Conservation (phyloP, 2,113 vertebrate genomes). For the Oncorhynchus nerka region DNA sequence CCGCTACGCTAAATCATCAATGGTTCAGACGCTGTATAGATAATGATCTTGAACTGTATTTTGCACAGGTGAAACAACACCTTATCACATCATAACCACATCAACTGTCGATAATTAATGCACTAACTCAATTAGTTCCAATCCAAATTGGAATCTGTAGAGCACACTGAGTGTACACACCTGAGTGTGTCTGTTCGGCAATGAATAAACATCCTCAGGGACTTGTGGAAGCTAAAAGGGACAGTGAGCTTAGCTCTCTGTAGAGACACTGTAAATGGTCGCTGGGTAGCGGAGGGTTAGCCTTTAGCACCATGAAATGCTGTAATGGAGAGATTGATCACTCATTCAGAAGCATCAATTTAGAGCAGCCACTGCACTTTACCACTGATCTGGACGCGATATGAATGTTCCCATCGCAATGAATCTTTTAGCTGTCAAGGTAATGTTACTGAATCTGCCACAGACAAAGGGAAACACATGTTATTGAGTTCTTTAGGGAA, state of each 20-base stretch:
- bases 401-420: neutral
- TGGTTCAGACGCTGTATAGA: too few species aligned
- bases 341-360: neutral
- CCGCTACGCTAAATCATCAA: too few species aligned
- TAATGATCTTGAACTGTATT: too few species aligned
- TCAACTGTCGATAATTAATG: too few species aligned
- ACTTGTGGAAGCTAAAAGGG: constrained; percentile 50
- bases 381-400: neutral
- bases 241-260: constrained; percentile 55
- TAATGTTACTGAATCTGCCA: too few species aligned
- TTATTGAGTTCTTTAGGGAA: too few species aligned
- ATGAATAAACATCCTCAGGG: neutral
- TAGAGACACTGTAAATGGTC: constrained; percentile 21
- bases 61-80: neutral
- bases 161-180: neutral
- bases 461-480: too few species aligned
- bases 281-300: constrained; percentile 6
- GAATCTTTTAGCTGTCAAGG: too few species aligned
- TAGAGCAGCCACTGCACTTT: neutral
- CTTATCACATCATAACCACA: neutral
- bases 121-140: too few species aligned
- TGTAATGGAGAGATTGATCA: neutral
- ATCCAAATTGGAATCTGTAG: neutral
- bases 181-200: neutral
- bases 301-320: constrained; percentile 38